Conservation (phyloP, 2,797 vertebrate species). For the Hydrolagus colliei region DNA sequence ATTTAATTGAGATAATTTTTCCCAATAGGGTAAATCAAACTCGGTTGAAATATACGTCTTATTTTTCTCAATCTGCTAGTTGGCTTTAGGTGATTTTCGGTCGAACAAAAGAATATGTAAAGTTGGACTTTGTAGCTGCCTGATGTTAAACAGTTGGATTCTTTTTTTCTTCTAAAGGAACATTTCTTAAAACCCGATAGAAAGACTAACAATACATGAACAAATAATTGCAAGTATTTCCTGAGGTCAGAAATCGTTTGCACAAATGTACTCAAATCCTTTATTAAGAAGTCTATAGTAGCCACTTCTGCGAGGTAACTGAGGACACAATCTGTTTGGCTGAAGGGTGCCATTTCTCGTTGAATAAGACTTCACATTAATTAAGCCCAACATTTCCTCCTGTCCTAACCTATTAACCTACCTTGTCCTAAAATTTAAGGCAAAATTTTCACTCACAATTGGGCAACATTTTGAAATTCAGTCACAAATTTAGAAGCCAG, state of each 20-base stretch:
- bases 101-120: neutral
- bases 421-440: too few relatives aligned
- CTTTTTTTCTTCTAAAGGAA: neutral
- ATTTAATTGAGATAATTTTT: conserved; percentile 6
- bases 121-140: neutral
- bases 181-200: neutral
- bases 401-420: too few relatives aligned
- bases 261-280: neutral
- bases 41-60: neutral
- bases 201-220: too few relatives aligned
- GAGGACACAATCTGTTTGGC: neutral
- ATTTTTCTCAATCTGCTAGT: neutral
- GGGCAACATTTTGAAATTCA: too few relatives aligned
- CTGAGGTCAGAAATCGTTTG: neutral
- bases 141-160: neutral
- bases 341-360: neutral
- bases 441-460: too few relatives aligned
- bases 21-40: neutral
- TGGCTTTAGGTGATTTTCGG: neutral
- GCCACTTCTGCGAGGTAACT: too few relatives aligned
- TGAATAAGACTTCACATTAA: neutral
- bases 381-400: too few relatives aligned
- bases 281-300: neutral
- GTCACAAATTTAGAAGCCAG: too few relatives aligned
- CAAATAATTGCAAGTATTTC: too few relatives aligned